phyloP scores from a whole-genome alignment of 2,888 invertebrate genomes.

The Coelopa pilipes region DNA sequence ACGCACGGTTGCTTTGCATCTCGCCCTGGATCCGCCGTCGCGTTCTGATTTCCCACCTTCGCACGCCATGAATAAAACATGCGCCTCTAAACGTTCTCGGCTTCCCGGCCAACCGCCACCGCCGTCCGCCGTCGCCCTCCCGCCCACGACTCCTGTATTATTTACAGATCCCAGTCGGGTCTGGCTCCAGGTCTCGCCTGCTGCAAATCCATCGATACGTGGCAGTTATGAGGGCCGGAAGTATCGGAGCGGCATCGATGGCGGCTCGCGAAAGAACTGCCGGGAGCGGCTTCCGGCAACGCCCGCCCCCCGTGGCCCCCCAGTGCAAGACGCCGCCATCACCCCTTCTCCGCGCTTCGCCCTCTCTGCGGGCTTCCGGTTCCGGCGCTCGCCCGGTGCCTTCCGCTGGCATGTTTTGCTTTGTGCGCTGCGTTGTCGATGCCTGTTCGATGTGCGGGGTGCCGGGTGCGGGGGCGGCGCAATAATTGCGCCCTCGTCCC shows the following conservation, averaged over 20 bases:
- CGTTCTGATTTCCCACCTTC: not conserved
- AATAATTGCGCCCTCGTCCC: not conserved
- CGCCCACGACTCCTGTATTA: conserved; percentile 18
- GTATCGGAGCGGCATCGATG: conserved; percentile 40
- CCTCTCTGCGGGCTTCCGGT: conserved; percentile 10
- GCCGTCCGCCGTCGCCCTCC: no score
- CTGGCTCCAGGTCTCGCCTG: not conserved
- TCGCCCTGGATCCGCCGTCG: not conserved
- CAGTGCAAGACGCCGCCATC: not conserved
- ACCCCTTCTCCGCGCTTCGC: not conserved
- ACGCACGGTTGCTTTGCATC: not conserved
- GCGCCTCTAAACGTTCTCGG: conserved; percentile 11
- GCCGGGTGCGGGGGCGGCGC: no score
- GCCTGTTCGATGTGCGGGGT: conserved; percentile 18
- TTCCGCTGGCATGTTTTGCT: conserved; percentile 15
- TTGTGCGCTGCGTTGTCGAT: conserved; percentile 13
- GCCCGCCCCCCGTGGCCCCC: not conserved
- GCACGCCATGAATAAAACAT: conserved; percentile 31
- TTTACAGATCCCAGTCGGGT: conserved; percentile 6
- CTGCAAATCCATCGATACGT: conserved; percentile 25
- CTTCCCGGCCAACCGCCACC: not conserved
- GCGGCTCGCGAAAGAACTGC: conserved; percentile 18
- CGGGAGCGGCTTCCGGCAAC: conserved; percentile 7
- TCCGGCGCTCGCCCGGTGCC: not conserved
- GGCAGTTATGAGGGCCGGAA: conserved; percentile 34